phyloP scores from a whole-genome alignment of 2,113 vertebrate species.

The Pelobates fuscus region DNA sequence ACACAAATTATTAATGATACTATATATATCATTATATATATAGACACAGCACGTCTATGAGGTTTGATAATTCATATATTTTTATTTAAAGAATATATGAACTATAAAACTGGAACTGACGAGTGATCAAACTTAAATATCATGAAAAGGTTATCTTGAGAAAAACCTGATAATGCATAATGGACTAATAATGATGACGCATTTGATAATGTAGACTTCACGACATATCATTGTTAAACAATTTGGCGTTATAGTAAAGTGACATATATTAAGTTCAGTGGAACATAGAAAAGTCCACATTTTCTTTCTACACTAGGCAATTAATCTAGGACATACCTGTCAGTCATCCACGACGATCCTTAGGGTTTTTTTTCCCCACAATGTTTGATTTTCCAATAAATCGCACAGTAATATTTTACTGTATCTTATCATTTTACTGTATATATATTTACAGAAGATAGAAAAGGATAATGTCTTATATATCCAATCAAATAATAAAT shows the following conservation, averaged over 20 bases:
- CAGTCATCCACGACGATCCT: constrained; percentile 26
- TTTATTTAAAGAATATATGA: constrained; percentile 21
- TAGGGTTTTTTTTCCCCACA: constrained; percentile 11
- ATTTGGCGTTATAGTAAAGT: constrained; percentile 5
- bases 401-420: constrained; percentile 28
- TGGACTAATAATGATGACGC: constrained; percentile 6
- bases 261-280: constrained; percentile 27
- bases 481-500: no score
- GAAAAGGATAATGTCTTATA: no score
- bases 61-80: no score
- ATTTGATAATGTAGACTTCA: neutral
- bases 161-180: constrained; percentile 34
- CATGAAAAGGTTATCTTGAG: constrained; percentile 43
- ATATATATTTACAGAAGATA: no score
- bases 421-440: no score
- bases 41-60: no score
- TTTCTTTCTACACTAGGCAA: constrained; percentile 4
- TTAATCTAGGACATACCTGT: constrained; percentile 23
- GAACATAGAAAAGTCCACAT: neutral
- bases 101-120: constrained; percentile 23
- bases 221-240: constrained; percentile 33
- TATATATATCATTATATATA: constrained; percentile 13
- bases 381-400: constrained; percentile 31
- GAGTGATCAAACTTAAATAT: constrained; percentile 37
- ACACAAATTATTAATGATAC: constrained; percentile 26